Conservation (phyloP, 2,888 invertebrate genomes). For the Netelia inedita region DNA sequence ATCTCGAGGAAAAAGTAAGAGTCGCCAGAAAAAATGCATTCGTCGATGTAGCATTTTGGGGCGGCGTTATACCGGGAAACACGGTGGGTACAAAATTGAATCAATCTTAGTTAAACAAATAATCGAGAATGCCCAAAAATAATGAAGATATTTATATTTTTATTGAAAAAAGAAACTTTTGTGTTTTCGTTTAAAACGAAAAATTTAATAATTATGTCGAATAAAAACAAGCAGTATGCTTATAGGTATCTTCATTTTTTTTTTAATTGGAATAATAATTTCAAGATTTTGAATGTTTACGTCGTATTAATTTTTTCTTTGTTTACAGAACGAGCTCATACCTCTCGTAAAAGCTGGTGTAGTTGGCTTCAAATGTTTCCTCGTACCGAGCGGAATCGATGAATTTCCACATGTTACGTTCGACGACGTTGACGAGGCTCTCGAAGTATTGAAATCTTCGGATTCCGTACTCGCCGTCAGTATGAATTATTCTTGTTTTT, state of each 20-base stretch:
- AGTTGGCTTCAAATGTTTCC: constrained; percentile 91
- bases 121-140: constrained; percentile 12
- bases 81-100: constrained; percentile 83
- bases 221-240: not conserved
- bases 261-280: not conserved
- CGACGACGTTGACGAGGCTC: constrained; percentile 87
- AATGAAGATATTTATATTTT: not conserved
- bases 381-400: constrained; percentile 89
- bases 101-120: not conserved
- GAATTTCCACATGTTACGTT: constrained; percentile 89
- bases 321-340: constrained; percentile 86
- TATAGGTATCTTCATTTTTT: constrained; percentile 1
- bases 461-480: constrained; percentile 89
- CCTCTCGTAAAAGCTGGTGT: constrained; percentile 89
- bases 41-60: constrained; percentile 92
- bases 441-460: constrained; percentile 87
- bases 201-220: not conserved
- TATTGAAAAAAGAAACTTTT: no score
- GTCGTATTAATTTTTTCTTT: not conserved
- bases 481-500: constrained; percentile 26
- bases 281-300: not conserved
- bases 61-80: constrained; percentile 91
- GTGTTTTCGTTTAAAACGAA: not conserved
- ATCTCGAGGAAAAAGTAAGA: constrained; percentile 87
- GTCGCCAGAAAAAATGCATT: constrained; percentile 87